Conservation (phyloP, 2,888 invertebrate genomes). For the Pardosa pseudoannulata region DNA sequence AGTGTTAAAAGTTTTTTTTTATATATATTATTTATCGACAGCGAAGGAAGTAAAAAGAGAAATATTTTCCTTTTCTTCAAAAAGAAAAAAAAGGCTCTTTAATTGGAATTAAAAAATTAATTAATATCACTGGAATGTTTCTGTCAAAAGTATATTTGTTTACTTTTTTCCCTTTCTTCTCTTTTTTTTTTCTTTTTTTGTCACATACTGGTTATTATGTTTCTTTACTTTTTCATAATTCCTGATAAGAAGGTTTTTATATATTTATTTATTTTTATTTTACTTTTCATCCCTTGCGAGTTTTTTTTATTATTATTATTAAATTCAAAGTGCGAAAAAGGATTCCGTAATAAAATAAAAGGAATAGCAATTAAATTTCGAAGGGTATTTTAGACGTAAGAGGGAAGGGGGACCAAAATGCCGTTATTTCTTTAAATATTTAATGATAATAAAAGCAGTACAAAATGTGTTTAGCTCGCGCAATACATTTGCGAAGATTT, state of each 20-base stretch:
- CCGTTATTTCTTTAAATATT: slow-evolving; percentile 5
- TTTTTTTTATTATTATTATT: too few species aligned
- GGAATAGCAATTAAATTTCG: background rate
- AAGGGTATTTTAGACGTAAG: background rate
- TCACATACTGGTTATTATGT: background rate
- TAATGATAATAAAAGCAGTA: background rate
- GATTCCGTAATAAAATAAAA: background rate
- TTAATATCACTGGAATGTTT: slow-evolving; percentile 37
- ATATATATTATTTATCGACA: slow-evolving; percentile 22
- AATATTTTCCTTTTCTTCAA: background rate
- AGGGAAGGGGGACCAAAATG: background rate
- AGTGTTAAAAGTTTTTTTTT: slow-evolving; percentile 51
- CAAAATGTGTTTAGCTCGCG: background rate
- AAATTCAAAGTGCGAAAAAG: background rate
- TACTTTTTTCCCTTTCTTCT: slow-evolving; percentile 9
- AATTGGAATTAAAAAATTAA: slow-evolving; percentile 64
- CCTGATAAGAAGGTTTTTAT: background rate
- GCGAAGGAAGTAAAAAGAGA: background rate
- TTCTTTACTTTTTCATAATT: slow-evolving; percentile 1
- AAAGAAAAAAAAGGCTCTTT: slow-evolving; percentile 43
- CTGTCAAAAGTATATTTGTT: slow-evolving; percentile 46
- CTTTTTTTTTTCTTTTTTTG: slow-evolving; percentile 2
- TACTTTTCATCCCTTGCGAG: too few species aligned
- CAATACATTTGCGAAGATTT: background rate
- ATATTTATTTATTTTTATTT: background rate